Conservation (phyloP, 2,888 invertebrate genomes). For the Vanessa cardui region DNA sequence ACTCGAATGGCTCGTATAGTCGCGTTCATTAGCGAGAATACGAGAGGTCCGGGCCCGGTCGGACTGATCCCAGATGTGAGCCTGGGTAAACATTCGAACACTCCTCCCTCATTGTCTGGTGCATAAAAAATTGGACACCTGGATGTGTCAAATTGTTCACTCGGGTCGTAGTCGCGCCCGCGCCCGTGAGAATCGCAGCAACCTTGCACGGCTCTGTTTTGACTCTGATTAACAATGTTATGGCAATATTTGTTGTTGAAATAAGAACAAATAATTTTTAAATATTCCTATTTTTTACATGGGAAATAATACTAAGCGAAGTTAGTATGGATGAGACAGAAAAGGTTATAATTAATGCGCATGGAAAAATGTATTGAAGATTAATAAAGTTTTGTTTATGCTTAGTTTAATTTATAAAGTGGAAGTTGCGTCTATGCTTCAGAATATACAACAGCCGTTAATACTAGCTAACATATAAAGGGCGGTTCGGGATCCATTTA, state of each 20-base stretch:
- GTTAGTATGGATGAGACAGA: background rate
- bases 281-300: background rate
- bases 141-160: slow-evolving; percentile 83
- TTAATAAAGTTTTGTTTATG: background rate
- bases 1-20: slow-evolving; percentile 44
- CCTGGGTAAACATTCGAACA: slow-evolving; percentile 66
- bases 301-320: slow-evolving; percentile 4
- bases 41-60: slow-evolving; percentile 79
- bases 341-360: background rate
- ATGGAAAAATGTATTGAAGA: too few species aligned
- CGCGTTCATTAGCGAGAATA: slow-evolving; percentile 73
- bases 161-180: slow-evolving; percentile 66
- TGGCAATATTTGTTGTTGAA: slow-evolving; percentile 39
- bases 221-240: slow-evolving; percentile 46
- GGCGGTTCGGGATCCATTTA: slow-evolving; percentile 31
- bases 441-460: background rate
- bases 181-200: slow-evolving; percentile 68
- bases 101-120: slow-evolving; percentile 65
- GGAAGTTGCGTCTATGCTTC: background rate
- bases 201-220: slow-evolving; percentile 43
- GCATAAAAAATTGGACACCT: slow-evolving; percentile 80
- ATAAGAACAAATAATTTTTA: slow-evolving; percentile 5
- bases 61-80: slow-evolving; percentile 79
- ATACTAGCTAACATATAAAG: slow-evolving; percentile 26
- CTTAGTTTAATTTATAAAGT: background rate